Evolutionary conservation across 2,888 invertebrate species (phyloP).

Genomic region (Tridacna crocea): DNA sequence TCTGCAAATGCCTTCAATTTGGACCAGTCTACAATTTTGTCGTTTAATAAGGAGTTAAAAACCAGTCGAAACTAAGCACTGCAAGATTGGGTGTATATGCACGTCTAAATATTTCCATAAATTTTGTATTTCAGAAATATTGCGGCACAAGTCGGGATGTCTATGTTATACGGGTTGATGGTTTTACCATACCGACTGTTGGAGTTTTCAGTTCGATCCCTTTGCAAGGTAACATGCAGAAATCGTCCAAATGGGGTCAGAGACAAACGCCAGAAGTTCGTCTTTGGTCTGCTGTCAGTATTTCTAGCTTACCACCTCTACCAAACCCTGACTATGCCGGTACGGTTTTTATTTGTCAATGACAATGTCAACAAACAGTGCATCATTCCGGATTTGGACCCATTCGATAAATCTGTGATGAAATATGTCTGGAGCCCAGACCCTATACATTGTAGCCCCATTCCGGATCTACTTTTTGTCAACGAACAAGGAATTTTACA

Average conservation of each 20-base stretch:
- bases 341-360: conserved; percentile 57
- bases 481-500: conserved; percentile 50
- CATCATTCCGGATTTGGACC: conserved; percentile 64
- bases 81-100: too few relatives aligned
- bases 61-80: too few relatives aligned
- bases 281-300: conserved; percentile 20
- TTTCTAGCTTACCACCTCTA: conserved; percentile 40
- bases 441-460: conserved; percentile 59
- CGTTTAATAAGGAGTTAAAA: too few relatives aligned
- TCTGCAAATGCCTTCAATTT: too few relatives aligned
- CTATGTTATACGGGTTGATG: neutral
- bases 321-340: conserved; percentile 55
- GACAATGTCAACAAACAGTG: conserved; percentile 58
- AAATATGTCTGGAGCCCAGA: conserved; percentile 66
- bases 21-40: too few relatives aligned
- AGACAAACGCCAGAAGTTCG: conserved; percentile 25
- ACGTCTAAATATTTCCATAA: neutral
- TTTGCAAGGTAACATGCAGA: neutral
- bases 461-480: conserved; percentile 55
- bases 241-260: conserved; percentile 13
- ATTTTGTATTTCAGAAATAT: neutral
- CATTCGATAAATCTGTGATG: conserved; percentile 64
- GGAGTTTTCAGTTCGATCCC: neutral
- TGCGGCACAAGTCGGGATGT: neutral
- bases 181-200: neutral